phyloP scores from a whole-genome alignment of 2,113 vertebrate species.

The Rhombomys opimus region DNA sequence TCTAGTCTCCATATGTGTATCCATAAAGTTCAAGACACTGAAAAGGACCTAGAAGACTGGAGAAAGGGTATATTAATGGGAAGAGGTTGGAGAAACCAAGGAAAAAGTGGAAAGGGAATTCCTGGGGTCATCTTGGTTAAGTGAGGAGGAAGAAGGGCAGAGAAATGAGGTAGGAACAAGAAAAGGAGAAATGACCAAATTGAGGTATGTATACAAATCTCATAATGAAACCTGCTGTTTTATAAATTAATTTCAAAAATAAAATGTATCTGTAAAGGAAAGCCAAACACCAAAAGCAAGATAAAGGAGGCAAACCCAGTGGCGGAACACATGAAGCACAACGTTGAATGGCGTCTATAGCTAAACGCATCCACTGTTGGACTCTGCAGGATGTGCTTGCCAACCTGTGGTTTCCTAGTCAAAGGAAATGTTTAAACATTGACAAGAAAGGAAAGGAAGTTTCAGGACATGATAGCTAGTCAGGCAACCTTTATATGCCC shows the following conservation, averaged over 20 bases:
- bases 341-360: not conserved
- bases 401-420: not conserved
- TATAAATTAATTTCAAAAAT: not conserved
- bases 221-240: not conserved
- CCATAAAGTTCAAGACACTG: not conserved
- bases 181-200: not conserved
- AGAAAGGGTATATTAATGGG: not conserved
- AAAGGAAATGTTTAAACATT: not conserved
- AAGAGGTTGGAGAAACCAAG: not conserved
- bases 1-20: too few relatives aligned
- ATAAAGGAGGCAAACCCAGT: not conserved
- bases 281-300: not conserved
- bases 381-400: not conserved
- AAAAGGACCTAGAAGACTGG: too few relatives aligned
- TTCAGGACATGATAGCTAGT: not conserved
- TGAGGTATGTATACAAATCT: not conserved
- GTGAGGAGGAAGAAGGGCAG: not conserved
- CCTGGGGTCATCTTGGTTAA: too few relatives aligned
- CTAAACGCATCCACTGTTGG: not conserved
- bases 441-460: not conserved
- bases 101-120: not conserved
- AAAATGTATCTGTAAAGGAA: not conserved
- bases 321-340: not conserved
- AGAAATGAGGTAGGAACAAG: not conserved
- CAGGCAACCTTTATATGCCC: not conserved